Evolutionary conservation across 2,888 invertebrate species (phyloP), one percentile per base, ranked within the genome.

Genomic region (Spialia ferax): DNA sequence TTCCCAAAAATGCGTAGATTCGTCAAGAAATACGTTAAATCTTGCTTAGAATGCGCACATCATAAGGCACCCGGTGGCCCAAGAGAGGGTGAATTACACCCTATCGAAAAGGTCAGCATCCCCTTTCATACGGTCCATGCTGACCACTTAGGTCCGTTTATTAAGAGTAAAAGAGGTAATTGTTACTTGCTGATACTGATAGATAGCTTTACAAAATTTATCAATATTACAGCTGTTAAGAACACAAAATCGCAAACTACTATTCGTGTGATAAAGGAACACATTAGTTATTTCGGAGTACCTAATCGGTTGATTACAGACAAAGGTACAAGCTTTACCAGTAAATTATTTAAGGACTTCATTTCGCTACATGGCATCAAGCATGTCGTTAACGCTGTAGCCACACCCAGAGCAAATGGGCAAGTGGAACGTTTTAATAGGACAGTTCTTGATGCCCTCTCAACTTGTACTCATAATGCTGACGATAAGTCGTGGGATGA

Each of bases 121-220:
- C 75, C 77, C 0, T 76, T 75, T n/a, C 73, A 76, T 26, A 83
- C 74, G 35, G 68, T 63, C 1, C 81, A 74, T 20, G 70, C 48
- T 18, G 48, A 48, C 48, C 48, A 48, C 48, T 48, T 48, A 22
- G 48, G 48, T 48, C 48, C 48, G 0, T 74, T 74, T 63, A 63
- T 68, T 38, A 65, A 57, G n/a, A 73, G 70, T 18, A 74, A 69
- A 35, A 63, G 42, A 11, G 70, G 71, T 11, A 74, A 75, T 20
- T 68, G 45, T 1, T 75, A 74, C 35, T 11, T 73, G 5, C 42
- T 74, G 3, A 73, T 73, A 4, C 29, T 74, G 2, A 26, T 74
- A 8, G 74, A 74, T 29, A 60, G 67, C 0, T 75, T 73, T 38
- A 71, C 72, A 0, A 75, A 74, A 55, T 75, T 59, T 45, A 63